Conservation (phyloP, 1,140 invertebrate genomes). For the Ephestia elutella region DNA sequence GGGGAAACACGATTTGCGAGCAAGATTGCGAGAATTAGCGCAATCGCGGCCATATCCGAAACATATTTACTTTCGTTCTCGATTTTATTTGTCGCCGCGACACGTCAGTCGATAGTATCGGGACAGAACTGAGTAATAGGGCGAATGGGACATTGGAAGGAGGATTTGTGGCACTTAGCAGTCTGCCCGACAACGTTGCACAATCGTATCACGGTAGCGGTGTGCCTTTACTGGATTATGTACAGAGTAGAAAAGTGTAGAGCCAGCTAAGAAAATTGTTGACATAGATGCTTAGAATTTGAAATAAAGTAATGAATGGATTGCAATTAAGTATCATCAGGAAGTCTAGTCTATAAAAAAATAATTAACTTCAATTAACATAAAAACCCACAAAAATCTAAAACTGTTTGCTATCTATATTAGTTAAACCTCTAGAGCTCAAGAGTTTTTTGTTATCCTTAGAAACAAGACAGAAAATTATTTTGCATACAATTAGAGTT, state of each 20-base stretch:
- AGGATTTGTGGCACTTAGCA: conserved; percentile 71
- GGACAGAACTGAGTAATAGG: conserved; percentile 36
- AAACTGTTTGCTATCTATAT: too few relatives aligned
- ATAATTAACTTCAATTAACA: too few relatives aligned
- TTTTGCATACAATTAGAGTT: too few relatives aligned
- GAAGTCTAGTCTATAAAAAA: too few relatives aligned
- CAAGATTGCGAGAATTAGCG: conserved; percentile 40
- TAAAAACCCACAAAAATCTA: too few relatives aligned
- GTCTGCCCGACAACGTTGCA: conserved; percentile 60
- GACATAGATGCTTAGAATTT: too few relatives aligned
- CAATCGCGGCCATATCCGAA: conserved; percentile 26
- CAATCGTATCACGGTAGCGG: conserved; percentile 53
- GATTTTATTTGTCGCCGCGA: conserved; percentile 19
- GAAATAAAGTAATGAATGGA: too few relatives aligned
- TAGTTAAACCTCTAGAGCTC: too few relatives aligned
- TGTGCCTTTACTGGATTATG: conserved; percentile 62
- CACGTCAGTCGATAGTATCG: conserved; percentile 42
- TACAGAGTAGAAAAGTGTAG: conserved; percentile 32
- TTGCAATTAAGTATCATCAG: too few relatives aligned
- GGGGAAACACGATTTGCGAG: conserved; percentile 42
- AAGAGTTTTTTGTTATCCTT: too few relatives aligned
- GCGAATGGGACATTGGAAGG: conserved; percentile 46
- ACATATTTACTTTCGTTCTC: conserved; percentile 6
- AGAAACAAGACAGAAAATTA: too few relatives aligned
- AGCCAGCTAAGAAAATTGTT: not conserved